Evolutionary conservation across 2,113 vertebrate species (phyloP).

Genomic region (Bettongia penicillata): DNA sequence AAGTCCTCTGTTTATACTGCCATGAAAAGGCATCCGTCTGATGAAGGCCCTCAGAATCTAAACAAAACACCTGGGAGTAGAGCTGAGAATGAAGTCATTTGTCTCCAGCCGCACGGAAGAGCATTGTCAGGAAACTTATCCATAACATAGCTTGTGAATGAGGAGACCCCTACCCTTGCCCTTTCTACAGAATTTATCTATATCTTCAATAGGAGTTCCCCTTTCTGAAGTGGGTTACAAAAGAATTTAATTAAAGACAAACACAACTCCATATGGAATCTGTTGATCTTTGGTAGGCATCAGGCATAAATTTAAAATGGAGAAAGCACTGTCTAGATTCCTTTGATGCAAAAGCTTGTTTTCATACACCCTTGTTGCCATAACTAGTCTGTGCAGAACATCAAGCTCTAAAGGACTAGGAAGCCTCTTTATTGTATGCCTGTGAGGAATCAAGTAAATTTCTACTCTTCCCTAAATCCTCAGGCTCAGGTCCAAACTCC

Average conservation of each 20-base stretch:
- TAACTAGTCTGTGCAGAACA: background rate
- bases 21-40: background rate
- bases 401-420: background rate
- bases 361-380: background rate
- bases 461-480: background rate
- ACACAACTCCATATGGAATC: background rate
- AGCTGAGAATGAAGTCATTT: background rate
- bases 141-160: background rate
- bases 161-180: background rate
- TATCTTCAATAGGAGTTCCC: background rate
- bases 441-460: background rate
- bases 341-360: background rate
- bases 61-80: background rate
- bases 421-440: background rate
- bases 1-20: background rate
- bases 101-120: background rate
- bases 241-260: background rate
- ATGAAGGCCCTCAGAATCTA: background rate
- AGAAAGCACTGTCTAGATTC: background rate
- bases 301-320: background rate
- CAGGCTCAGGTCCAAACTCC: background rate
- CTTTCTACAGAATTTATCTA: background rate
- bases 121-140: background rate
- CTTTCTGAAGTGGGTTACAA: background rate
- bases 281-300: background rate